These are phyloP conservation scores for Onychorhynchus coronatus DNA, from an alignment of 2,113 vertebrate genomes.

Conservation along the genomic window DNA sequence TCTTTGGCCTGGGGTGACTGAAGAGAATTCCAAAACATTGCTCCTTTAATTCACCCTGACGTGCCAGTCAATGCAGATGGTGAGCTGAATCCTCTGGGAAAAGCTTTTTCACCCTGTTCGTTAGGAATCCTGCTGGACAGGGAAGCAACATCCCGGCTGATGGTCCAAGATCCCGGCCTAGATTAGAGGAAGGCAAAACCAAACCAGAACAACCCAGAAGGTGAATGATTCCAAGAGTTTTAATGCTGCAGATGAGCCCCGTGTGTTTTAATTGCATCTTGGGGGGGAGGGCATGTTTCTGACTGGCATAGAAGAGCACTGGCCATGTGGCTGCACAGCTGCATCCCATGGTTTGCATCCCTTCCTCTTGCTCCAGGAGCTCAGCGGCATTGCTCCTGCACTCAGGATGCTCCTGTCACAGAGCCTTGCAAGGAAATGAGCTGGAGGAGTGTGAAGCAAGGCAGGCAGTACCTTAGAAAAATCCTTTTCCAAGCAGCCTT, in stretches of 20 bases:
- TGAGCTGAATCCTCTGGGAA: not conserved
- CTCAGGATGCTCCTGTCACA: rapidly evolving
- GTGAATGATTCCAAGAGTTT: not conserved
- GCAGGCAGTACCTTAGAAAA: not conserved
- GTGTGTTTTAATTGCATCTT: not conserved
- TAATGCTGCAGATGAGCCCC: not conserved
- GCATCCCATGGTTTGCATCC: not conserved
- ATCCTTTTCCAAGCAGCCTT: not conserved
- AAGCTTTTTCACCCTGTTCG: not conserved
- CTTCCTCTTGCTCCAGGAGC: not conserved
- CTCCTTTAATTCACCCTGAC: not conserved
- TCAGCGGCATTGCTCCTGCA: not conserved
- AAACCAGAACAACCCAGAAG: not conserved
- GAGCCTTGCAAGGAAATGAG: not conserved
- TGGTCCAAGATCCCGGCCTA: not conserved
- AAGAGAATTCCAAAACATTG: not conserved
- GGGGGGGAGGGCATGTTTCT: not conserved
- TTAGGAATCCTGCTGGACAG: not conserved
- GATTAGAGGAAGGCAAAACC: not conserved
- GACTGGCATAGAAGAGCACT: not conserved
- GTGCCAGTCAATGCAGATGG: not conserved
- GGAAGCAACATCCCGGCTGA: not conserved
- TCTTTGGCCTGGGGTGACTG: not conserved
- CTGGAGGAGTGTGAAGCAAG: not conserved
- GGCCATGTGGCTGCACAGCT: rapidly evolving